These are phyloP conservation scores for Phanerotoma sp. DNA, from an alignment of 2,888 invertebrate genomes.

Conservation along the genomic window DNA sequence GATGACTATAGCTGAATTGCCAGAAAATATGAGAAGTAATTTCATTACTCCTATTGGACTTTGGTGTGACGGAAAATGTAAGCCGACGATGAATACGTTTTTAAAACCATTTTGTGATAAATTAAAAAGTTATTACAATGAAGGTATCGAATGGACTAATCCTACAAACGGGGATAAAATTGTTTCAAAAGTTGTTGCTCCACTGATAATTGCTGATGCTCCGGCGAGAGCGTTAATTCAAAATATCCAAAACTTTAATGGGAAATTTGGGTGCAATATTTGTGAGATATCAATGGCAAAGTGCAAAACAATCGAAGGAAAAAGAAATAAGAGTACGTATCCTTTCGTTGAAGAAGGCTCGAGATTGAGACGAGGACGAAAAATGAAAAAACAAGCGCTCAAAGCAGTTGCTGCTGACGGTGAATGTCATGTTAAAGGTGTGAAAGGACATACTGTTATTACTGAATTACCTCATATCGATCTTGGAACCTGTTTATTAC, in stretches of 20 bases:
- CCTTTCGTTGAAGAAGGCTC: background rate
- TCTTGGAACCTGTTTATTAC: constrained; percentile 23
- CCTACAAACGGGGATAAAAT: constrained; percentile 14
- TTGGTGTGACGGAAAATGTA: constrained; percentile 22
- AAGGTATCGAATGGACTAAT: constrained; percentile 26
- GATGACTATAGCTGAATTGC: constrained; percentile 23
- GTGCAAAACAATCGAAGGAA: background rate
- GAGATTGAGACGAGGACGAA: background rate
- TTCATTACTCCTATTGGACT: constrained; percentile 20
- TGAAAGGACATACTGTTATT: background rate
- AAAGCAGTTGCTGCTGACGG: background rate
- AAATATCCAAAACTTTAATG: constrained; percentile 26
- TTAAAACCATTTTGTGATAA: constrained; percentile 24
- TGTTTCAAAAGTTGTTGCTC: constrained; percentile 22
- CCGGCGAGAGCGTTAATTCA: constrained; percentile 26
- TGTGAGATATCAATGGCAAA: constrained; percentile 16
- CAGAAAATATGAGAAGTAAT: constrained; percentile 21
- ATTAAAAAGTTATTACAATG: constrained; percentile 19
- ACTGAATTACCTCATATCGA: constrained; percentile 22
- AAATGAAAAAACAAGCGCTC: background rate
- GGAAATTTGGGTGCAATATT: constrained; percentile 27
- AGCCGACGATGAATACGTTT: constrained; percentile 28
- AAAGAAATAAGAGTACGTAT: background rate
- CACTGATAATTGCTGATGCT: constrained; percentile 27
- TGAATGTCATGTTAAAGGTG: background rate